These are phyloP conservation scores for Zygothrica quintamaculata DNA, from an alignment of 2,888 invertebrate genomes.

Conservation along the genomic window DNA sequence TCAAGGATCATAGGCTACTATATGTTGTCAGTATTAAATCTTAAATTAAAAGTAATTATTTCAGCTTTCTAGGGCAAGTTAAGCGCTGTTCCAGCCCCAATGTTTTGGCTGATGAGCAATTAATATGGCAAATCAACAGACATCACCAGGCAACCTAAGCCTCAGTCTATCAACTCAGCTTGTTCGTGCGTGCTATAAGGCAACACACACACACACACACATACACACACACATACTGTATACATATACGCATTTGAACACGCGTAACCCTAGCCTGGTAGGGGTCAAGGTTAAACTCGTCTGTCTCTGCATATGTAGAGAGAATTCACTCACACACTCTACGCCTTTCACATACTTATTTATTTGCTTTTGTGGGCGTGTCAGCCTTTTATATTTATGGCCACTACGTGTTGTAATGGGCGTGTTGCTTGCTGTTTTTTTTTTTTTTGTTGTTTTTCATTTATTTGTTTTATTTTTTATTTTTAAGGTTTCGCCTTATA, in stretches of 20 bases:
- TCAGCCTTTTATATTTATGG: constrained; percentile 67
- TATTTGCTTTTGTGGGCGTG: constrained; percentile 42
- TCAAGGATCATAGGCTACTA: constrained; percentile 20
- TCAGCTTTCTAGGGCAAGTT: neutral
- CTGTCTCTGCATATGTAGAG: constrained; percentile 27
- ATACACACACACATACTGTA: constrained; percentile 7
- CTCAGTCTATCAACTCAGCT: constrained; percentile 13
- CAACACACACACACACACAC: constrained; percentile 2
- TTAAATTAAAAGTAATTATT: constrained; percentile 13
- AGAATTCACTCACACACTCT: neutral
- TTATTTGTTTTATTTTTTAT: constrained; percentile 14
- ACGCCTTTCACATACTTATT: neutral
- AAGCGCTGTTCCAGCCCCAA: neutral
- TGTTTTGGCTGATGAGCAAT: constrained; percentile 57
- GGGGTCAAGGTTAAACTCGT: constrained; percentile 51
- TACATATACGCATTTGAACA: neutral
- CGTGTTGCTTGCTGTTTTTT: constrained; percentile 59
- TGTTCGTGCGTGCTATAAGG: constrained; percentile 10
- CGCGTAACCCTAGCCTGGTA: constrained; percentile 31
- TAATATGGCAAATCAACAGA: constrained; percentile 65
- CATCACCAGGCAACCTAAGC: constrained; percentile 42
- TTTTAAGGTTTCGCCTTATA: constrained; percentile 13
- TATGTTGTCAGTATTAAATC: constrained; percentile 20
- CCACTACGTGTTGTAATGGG: constrained; percentile 77
- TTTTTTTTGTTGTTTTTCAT: constrained; percentile 1